Evolutionary conservation across 2,888 invertebrate species (phyloP).

Genomic region (Acutogordius australiensis): DNA sequence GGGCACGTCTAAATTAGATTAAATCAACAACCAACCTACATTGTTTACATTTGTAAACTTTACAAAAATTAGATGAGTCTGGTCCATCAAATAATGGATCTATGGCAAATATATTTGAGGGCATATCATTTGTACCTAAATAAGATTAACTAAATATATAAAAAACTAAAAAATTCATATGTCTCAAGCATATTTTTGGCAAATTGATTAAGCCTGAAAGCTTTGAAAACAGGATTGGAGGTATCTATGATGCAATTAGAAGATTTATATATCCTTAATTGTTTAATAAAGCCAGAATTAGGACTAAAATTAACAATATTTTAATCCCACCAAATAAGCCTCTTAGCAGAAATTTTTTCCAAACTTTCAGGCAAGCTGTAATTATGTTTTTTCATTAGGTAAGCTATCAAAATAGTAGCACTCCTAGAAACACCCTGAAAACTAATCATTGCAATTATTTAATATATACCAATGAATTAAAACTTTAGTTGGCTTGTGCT

Average conservation of each 20-base stretch:
- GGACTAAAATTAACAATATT: constrained; percentile 3
- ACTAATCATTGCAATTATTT: no score
- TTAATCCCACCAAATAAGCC: background rate
- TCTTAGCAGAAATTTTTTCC: background rate
- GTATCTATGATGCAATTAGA: background rate
- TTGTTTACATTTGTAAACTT: constrained; percentile 2
- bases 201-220: constrained; percentile 8
- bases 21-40: background rate
- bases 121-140: background rate
- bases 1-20: background rate
- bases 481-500: no score
- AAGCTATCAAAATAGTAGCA: constrained; percentile 1
- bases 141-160: background rate
- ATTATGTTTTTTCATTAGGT: background rate
- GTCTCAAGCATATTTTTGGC: constrained; percentile 9
- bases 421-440: constrained; percentile 1
- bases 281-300: constrained; percentile 2
- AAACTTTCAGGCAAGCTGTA: background rate
- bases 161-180: background rate
- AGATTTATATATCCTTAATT: constrained; percentile 4
- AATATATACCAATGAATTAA: background rate
- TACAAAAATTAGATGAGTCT: background rate
- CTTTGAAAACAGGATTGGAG: background rate
- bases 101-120: background rate
- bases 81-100: background rate